Evolutionary conservation across 2,797 vertebrate genomes (phyloP).

Genomic region (Caiman crocodilus): DNA sequence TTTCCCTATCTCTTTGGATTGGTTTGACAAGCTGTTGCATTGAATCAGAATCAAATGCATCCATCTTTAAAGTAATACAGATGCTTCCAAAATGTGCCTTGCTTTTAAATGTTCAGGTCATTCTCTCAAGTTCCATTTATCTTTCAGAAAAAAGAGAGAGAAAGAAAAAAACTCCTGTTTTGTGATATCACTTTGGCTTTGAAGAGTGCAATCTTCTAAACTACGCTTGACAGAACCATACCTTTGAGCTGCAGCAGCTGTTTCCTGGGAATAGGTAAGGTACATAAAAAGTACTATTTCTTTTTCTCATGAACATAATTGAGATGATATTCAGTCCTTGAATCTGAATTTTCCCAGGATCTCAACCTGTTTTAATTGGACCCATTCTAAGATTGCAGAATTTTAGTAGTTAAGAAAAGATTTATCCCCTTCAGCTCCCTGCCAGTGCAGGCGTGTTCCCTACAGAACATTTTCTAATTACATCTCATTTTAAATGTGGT

Average conservation of each 20-base stretch:
- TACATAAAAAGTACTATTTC: not conserved
- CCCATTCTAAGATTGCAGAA: not conserved
- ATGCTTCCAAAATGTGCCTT: not conserved
- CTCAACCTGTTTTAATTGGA: not conserved
- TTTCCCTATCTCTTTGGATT: not conserved
- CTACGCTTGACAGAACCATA: not conserved
- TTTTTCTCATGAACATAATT: not conserved
- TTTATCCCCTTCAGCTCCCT: not conserved
- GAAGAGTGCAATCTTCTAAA: not conserved
- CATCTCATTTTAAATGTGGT: slow-evolving; percentile 27
- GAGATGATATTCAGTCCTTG: not conserved
- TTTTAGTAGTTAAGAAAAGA: not conserved
- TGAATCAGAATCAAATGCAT: not conserved
- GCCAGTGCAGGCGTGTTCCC: not conserved
- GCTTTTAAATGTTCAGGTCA: not conserved
- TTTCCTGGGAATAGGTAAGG: not conserved
- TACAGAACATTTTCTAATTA: slow-evolving; percentile 20
- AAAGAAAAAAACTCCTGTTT: not conserved
- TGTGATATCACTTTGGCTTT: not conserved
- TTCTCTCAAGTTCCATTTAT: not conserved
- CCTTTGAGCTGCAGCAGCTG: not conserved
- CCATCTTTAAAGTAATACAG: not conserved
- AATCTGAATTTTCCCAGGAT: not conserved
- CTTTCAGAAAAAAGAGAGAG: not conserved
- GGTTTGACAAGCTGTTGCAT: not conserved